Percentiles rank a stretch among this genome's conserved stretches.
These are phyloP conservation scores for Apis cerana DNA, from an alignment of 1,140 invertebrate genomes.

Conservation along the genomic window DNA sequence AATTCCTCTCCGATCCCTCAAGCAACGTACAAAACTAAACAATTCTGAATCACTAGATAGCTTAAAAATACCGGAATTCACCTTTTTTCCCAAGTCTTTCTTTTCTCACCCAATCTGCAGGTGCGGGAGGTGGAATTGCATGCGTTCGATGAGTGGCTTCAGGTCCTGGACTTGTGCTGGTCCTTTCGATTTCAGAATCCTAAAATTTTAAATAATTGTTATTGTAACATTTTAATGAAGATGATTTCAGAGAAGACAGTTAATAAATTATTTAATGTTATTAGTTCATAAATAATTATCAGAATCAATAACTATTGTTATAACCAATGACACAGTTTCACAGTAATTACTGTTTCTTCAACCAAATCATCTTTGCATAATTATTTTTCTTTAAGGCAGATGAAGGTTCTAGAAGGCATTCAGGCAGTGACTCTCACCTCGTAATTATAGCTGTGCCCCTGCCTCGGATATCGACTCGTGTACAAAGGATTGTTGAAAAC, in stretches of 20 bases:
- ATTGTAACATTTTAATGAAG: background rate
- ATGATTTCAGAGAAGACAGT: background rate
- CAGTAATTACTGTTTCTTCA: background rate
- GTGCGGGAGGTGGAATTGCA: constrained; percentile 82
- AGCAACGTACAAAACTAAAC: constrained; percentile 20
- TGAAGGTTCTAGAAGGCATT: background rate
- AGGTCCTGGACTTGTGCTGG: constrained; percentile 79
- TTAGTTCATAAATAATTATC: background rate
- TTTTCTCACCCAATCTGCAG: constrained; percentile 91
- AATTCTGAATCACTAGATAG: constrained; percentile 19
- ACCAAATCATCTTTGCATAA: background rate
- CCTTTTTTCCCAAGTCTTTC: constrained; percentile 96
- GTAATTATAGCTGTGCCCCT: constrained; percentile 78
- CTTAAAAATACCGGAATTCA: constrained; percentile 97
- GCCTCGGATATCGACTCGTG: constrained; percentile 80
- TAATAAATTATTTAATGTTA: background rate
- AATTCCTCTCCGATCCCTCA: constrained; percentile 5
- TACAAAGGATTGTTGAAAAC: constrained; percentile 89
- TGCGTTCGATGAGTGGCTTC: constrained; percentile 79
- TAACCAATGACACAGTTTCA: constrained; percentile 6
- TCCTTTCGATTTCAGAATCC: constrained; percentile 80
- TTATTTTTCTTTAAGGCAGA: background rate
- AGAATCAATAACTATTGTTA: background rate
- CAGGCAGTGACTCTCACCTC: constrained; percentile 68
- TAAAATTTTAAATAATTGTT: constrained; percentile 48